Conservation (phyloP, 2,888 invertebrate genomes). For the Dyspetes luteomarginatus region DNA sequence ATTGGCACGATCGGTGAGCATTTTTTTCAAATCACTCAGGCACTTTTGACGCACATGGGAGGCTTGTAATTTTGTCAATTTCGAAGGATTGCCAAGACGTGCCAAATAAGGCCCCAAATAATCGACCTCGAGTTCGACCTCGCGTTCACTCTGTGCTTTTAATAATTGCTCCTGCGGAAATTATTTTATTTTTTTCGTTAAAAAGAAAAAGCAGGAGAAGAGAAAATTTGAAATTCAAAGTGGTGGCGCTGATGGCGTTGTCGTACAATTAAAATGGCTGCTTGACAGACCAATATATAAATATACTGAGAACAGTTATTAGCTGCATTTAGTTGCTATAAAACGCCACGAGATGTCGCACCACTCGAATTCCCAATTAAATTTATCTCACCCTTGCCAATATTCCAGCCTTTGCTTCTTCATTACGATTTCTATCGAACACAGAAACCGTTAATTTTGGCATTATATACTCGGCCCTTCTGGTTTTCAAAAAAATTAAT, state of each 20-base stretch:
- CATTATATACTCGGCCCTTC: constrained; percentile 83
- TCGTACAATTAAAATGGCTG: too few species aligned
- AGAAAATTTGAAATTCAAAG: too few species aligned
- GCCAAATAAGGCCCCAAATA: constrained; percentile 88
- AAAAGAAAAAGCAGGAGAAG: background rate
- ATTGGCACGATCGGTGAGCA: constrained; percentile 87
- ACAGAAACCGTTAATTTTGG: constrained; percentile 84
- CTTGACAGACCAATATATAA: too few species aligned
- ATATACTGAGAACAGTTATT: too few species aligned
- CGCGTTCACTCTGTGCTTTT: constrained; percentile 85
- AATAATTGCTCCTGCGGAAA: constrained; percentile 83
- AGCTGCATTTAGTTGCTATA: too few species aligned
- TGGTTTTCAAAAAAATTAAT: constrained; percentile 82
- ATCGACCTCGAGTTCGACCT: constrained; percentile 87
- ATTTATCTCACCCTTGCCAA: constrained; percentile 83
- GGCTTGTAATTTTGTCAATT: constrained; percentile 83
- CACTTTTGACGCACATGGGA: constrained; percentile 85
- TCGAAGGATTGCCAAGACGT: constrained; percentile 85
- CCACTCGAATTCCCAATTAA: too few species aligned
- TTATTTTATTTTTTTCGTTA: constrained; percentile 18
- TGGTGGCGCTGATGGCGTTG: too few species aligned
- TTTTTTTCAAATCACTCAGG: constrained; percentile 87
- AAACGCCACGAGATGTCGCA: too few species aligned
- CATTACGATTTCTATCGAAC: constrained; percentile 85
- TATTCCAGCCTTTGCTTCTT: constrained; percentile 84